Conservation (phyloP, 1,140 invertebrate genomes). For the Phthorimaea operculella region DNA sequence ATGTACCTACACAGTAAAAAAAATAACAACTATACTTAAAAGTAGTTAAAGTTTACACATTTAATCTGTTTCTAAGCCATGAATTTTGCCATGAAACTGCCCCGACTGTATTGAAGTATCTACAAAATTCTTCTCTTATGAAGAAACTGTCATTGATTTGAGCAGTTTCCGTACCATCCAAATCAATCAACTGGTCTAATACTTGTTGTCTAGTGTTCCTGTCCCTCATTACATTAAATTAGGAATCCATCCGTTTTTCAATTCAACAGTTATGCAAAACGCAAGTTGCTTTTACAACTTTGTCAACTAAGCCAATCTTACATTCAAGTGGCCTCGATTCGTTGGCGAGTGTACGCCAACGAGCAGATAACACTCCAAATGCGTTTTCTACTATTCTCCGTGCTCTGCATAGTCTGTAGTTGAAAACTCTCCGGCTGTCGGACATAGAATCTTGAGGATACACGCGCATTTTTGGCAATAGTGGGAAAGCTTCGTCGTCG, state of each 20-base stretch:
- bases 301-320: slow-evolving; percentile 29
- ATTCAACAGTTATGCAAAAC: slow-evolving; percentile 28
- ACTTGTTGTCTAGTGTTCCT: neutral
- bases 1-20: neutral
- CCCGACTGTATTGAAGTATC: neutral
- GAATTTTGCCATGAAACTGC: slow-evolving; percentile 11
- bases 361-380: slow-evolving; percentile 51
- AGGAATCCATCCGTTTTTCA: neutral
- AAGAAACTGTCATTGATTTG: neutral
- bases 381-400: no score
- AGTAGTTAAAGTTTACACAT: slow-evolving; percentile 7
- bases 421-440: slow-evolving; percentile 13
- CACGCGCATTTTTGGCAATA: neutral
- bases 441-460: neutral
- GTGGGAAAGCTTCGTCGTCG: neutral
- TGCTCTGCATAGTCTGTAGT: slow-evolving; percentile 34
- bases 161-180: no score
- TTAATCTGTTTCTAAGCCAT: slow-evolving; percentile 12
- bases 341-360: slow-evolving; percentile 43
- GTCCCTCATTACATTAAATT: neutral
- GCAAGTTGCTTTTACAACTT: slow-evolving; percentile 33
- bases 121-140: neutral
- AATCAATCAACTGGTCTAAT: neutral
- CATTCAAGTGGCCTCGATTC: slow-evolving; percentile 37
- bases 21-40: neutral